phyloP scores from a whole-genome alignment of 2,888 invertebrate genomes.

The Synergus gifuensis region DNA sequence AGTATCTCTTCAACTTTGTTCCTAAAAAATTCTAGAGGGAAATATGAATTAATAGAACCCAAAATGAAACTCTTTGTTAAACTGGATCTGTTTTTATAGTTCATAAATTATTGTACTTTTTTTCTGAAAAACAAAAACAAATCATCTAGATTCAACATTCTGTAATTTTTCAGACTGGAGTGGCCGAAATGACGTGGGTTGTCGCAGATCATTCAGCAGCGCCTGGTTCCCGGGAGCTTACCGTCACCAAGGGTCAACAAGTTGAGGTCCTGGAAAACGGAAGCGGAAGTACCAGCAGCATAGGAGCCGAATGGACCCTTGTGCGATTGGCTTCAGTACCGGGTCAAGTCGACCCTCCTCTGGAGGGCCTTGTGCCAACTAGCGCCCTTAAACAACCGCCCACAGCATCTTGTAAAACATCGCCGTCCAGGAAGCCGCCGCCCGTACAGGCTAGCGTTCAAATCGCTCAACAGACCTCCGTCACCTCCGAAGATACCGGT shows the following conservation, averaged over 20 bases:
- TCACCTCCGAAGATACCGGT: conserved; percentile 75
- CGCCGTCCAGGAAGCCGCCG: conserved; percentile 79
- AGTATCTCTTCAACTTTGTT: neutral
- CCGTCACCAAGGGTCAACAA: conserved; percentile 94
- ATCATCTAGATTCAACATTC: neutral
- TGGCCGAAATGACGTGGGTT: conserved; percentile 94
- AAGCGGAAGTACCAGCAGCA: conserved; percentile 67
- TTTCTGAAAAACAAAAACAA: neutral
- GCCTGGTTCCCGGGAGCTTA: conserved; percentile 87
- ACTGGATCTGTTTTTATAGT: too few relatives aligned
- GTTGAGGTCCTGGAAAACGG: conserved; percentile 93
- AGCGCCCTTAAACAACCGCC: conserved; percentile 89
- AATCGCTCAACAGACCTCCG: conserved; percentile 65
- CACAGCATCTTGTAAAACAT: conserved; percentile 79
- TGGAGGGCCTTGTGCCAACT: conserved; percentile 90
- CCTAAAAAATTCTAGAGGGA: neutral
- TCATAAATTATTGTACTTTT: too few relatives aligned
- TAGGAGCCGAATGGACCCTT: conserved; percentile 75
- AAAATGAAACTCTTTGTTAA: too few relatives aligned
- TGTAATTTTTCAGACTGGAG: conserved; percentile 82
- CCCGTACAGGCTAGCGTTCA: conserved; percentile 57
- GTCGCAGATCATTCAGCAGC: conserved; percentile 91
- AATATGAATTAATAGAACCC: too few relatives aligned
- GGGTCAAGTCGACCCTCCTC: conserved; percentile 80
- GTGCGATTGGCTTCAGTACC: conserved; percentile 79